Evolutionary conservation across 2,888 invertebrate species (phyloP).

Genomic region (Brachyopa scutellaris): DNA sequence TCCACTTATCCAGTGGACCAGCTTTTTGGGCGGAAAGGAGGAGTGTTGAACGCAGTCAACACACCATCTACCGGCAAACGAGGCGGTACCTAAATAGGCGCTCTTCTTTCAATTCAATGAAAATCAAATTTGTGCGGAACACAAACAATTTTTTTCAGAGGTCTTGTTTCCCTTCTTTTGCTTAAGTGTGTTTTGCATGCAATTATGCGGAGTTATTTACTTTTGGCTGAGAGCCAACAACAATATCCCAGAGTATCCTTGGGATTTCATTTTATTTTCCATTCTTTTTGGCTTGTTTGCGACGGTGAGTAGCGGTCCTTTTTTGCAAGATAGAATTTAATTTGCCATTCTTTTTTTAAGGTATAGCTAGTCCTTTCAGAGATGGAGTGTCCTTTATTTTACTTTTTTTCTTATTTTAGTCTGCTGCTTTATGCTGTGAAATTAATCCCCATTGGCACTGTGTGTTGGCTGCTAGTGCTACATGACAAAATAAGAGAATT

Average conservation of each 20-base stretch:
- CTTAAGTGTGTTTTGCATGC: constrained; percentile 46
- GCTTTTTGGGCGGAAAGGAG: background rate
- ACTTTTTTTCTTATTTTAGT: constrained; percentile 3
- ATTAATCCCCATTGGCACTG: constrained; percentile 37
- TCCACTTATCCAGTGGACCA: background rate
- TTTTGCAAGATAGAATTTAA: constrained; percentile 27
- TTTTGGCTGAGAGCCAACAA: constrained; percentile 37
- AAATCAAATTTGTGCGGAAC: constrained; percentile 32
- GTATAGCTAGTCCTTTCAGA: too few species aligned
- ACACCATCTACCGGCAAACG: too few species aligned
- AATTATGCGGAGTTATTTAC: constrained; percentile 57
- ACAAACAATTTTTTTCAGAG: background rate
- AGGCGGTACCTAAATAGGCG: constrained; percentile 15
- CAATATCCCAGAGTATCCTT: constrained; percentile 8
- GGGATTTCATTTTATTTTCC: background rate
- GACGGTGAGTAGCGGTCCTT: background rate
- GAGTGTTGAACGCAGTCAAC: background rate
- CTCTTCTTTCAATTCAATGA: constrained; percentile 27
- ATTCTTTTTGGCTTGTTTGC: background rate
- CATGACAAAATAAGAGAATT: constrained; percentile 33
- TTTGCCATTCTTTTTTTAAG: constrained; percentile 2
- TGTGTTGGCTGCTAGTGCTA: constrained; percentile 1
- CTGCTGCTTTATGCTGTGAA: constrained; percentile 17
- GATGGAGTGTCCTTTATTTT: constrained; percentile 12
- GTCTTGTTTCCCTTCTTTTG: background rate